A percentile compares a stretch with the other conserved stretches of the same genome.
Evolutionary conservation across 2,888 invertebrate species (phyloP).

Genomic region (Papilio elwesi): DNA sequence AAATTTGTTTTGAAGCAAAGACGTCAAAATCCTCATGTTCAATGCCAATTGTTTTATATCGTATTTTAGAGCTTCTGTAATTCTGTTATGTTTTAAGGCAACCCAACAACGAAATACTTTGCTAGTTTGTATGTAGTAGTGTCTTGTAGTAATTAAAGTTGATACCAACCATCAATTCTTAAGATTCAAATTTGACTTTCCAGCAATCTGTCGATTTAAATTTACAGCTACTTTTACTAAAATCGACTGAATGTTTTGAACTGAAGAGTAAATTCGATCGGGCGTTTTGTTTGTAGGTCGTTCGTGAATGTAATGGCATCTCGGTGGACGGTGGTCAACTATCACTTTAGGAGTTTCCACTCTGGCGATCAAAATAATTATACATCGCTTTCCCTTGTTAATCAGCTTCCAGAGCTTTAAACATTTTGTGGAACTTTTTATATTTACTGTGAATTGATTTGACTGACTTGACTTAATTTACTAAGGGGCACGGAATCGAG

Average conservation of each 20-base stretch:
- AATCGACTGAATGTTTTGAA: slow-evolving; percentile 23
- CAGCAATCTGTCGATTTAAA: slow-evolving; percentile 17
- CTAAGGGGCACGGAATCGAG: no score
- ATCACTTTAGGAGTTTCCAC: slow-evolving; percentile 18
- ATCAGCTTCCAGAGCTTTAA: no score
- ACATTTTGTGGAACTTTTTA: no score
- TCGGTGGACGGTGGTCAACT: slow-evolving; percentile 1
- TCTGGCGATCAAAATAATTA: slow-evolving; percentile 17
- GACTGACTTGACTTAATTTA: no score
- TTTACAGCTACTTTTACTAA: slow-evolving; percentile 18
- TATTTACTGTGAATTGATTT: no score
- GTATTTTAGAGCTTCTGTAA: no score
- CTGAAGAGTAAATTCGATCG: slow-evolving; percentile 3
- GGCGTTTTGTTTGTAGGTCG: slow-evolving; percentile 25
- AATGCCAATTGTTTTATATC: no score
- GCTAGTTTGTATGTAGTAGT: no score
- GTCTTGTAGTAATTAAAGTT: not conserved
- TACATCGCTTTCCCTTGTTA: slow-evolving; percentile 25
- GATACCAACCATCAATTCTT: not conserved
- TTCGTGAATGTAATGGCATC: not conserved
- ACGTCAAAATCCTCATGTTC: no score
- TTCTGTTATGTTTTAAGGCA: no score
- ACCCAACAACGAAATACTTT: not conserved
- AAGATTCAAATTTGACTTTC: slow-evolving; percentile 14
- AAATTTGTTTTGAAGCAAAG: no score